Conservation (phyloP, 2,888 invertebrate genomes). For the Stictocephala bisonia region DNA sequence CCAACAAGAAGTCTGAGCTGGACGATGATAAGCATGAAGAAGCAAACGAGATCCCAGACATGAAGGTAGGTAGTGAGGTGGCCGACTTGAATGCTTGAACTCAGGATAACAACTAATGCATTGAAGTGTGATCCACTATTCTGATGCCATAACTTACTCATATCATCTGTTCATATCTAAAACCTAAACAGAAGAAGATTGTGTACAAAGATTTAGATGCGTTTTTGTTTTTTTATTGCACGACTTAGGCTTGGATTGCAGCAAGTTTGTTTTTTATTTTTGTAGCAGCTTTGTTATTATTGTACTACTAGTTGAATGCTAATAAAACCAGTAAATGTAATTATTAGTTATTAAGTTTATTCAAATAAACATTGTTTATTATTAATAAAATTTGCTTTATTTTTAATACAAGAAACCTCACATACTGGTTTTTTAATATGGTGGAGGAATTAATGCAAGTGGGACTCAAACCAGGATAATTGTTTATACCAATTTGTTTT, state of each 20-base stretch:
- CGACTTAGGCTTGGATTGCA: no score
- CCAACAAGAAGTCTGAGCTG: constrained; percentile 18
- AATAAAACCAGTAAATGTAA: background rate
- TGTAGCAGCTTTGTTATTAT: background rate
- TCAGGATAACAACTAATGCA: background rate
- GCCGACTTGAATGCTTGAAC: constrained; percentile 44
- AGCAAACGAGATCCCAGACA: constrained; percentile 45
- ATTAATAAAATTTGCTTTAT: no score
- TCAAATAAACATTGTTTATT: constrained; percentile 15
- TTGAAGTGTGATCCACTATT: background rate
- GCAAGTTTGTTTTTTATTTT: constrained; percentile 21
- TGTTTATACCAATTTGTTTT: no score
- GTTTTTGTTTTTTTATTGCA: no score
- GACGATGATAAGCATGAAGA: constrained; percentile 36
- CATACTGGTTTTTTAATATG: no score
- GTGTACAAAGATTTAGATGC: no score
- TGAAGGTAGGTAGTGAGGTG: constrained; percentile 48
- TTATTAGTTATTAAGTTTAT: constrained; percentile 9
- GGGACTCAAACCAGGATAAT: no score
- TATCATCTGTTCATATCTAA: constrained; percentile 4
- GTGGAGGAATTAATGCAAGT: no score
- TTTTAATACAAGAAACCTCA: no score
- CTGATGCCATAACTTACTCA: constrained; percentile 25
- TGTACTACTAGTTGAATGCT: constrained; percentile 21
- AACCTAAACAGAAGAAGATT: no score